Conservation (phyloP, 2,888 invertebrate genomes). For the Nemotelus pantherinus region DNA sequence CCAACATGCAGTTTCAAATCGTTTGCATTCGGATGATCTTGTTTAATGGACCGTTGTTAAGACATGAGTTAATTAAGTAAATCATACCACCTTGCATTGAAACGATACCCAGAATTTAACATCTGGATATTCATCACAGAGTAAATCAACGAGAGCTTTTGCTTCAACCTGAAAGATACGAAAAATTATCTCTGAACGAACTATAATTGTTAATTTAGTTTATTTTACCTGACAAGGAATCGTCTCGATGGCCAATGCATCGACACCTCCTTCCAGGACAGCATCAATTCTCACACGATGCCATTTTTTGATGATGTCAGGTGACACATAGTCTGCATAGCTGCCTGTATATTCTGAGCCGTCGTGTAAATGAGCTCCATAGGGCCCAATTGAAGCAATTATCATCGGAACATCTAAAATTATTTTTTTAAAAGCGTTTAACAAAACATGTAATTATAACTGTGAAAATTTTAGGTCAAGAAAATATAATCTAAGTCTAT, state of each 20-base stretch:
- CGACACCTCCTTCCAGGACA: slow-evolving; percentile 81
- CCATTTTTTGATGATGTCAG: slow-evolving; percentile 80
- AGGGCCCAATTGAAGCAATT: slow-evolving; percentile 92
- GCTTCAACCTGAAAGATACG: slow-evolving; percentile 71
- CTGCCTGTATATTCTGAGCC: slow-evolving; percentile 93
- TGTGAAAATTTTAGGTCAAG: slow-evolving; percentile 10
- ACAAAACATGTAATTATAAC: background rate
- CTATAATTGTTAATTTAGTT: background rate
- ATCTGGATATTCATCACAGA: slow-evolving; percentile 78
- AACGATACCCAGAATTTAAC: slow-evolving; percentile 88
- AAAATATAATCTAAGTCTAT: slow-evolving; percentile 40
- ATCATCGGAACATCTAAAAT: slow-evolving; percentile 69
- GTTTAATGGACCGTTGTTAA: slow-evolving; percentile 19
- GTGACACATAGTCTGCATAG: slow-evolving; percentile 75
- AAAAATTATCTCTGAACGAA: no score
- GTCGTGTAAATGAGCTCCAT: slow-evolving; percentile 89
- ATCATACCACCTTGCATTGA: slow-evolving; percentile 77
- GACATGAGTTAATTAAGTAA: slow-evolving; percentile 48
- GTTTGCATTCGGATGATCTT: slow-evolving; percentile 10
- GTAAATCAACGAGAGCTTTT: slow-evolving; percentile 79
- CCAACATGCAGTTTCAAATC: slow-evolving; percentile 27
- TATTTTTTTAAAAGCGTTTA: background rate
- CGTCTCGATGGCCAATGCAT: slow-evolving; percentile 90
- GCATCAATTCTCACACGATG: slow-evolving; percentile 84
- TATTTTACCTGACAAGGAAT: slow-evolving; percentile 78